Evolutionary conservation across 2,797 vertebrate species (phyloP).

Genomic region (Numenius phaeopus): DNA sequence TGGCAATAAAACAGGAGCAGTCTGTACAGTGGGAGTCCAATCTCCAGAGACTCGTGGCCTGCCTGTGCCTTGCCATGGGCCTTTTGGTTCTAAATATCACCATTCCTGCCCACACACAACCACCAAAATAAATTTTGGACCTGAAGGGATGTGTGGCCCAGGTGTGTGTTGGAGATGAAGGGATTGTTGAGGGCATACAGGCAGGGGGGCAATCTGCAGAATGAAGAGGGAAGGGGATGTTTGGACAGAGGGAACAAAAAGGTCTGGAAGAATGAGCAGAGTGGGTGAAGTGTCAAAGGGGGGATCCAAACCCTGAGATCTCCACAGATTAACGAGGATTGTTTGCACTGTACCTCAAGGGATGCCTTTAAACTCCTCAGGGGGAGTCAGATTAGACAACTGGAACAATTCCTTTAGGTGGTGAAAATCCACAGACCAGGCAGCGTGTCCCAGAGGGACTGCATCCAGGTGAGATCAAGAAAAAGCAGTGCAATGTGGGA

Average conservation of each 20-base stretch:
- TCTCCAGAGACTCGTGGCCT: neutral
- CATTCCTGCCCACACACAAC: neutral
- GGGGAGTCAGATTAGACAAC: neutral
- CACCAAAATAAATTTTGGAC: neutral
- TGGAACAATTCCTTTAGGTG: neutral
- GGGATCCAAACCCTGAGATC: neutral
- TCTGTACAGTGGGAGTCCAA: neutral
- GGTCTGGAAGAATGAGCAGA: neutral
- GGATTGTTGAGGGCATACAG: neutral
- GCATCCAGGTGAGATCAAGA: neutral
- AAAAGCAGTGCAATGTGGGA: neutral
- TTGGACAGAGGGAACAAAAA: neutral
- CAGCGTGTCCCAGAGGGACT: neutral
- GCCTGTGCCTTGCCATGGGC: neutral
- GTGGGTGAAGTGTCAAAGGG: neutral
- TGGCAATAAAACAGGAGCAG: neutral
- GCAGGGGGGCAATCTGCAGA: neutral
- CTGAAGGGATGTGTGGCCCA: neutral
- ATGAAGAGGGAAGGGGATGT: neutral
- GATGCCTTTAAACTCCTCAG: neutral
- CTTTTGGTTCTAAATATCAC: neutral
- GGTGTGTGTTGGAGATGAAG: neutral
- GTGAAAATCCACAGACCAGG: neutral
- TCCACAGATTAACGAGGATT: neutral
- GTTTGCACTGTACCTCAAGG: neutral